Evolutionary conservation across 2,797 vertebrate species (phyloP).

Genomic region (Tragopan temminckii): DNA sequence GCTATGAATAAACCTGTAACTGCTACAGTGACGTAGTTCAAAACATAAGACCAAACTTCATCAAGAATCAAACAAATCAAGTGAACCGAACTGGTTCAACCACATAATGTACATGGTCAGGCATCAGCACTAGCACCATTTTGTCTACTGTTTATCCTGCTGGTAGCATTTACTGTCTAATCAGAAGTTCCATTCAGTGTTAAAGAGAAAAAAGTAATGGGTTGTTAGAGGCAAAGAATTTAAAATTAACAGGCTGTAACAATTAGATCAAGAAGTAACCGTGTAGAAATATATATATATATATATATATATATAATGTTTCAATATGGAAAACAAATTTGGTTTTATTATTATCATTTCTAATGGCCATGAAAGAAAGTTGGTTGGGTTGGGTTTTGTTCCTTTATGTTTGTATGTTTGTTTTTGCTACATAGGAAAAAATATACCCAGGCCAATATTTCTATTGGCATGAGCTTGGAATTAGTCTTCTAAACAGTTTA

Average conservation of each 20-base stretch:
- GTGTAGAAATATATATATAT: not conserved
- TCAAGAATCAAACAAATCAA: not conserved
- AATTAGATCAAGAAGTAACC: not conserved
- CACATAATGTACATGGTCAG: not conserved
- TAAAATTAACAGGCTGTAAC: not conserved
- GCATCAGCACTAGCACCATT: not conserved
- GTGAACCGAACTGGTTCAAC: not conserved
- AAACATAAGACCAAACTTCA: not conserved
- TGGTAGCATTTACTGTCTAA: rapidly evolving
- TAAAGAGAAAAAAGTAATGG: not conserved
- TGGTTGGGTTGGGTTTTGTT: not conserved
- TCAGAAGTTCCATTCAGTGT: not conserved
- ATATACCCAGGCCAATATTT: not conserved
- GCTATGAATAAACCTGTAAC: not conserved
- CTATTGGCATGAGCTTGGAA: not conserved
- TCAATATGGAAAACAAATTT: not conserved
- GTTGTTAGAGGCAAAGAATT: not conserved
- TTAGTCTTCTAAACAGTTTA: not conserved
- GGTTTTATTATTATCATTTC: not conserved
- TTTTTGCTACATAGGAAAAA: not conserved
- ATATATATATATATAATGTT: not conserved
- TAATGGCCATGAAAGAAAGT: not conserved
- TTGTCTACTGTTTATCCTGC: not conserved
- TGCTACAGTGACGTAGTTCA: not conserved
- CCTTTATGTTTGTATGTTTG: not conserved